Conservation (phyloP, 2,113 vertebrate genomes). For the Vulpes ferrilata region DNA sequence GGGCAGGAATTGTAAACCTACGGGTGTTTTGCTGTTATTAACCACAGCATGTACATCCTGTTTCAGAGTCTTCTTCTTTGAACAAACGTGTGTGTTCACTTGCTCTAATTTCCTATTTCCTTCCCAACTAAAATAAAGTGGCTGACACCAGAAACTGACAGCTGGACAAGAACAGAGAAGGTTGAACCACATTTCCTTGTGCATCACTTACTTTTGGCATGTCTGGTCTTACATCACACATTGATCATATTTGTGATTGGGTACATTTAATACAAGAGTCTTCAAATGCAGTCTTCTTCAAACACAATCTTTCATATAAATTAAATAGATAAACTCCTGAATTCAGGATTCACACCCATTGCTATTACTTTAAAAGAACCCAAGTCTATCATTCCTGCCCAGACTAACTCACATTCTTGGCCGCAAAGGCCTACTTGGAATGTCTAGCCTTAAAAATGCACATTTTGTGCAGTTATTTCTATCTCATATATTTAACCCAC, state of each 20-base stretch:
- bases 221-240: neutral
- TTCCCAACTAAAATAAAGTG: constrained; percentile 58
- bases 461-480: constrained; percentile 89
- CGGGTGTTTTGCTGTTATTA: constrained; percentile 78
- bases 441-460: constrained; percentile 89
- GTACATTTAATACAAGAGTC: neutral
- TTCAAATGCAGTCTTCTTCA: neutral
- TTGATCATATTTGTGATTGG: neutral
- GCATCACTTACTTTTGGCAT: constrained; percentile 2
- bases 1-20: constrained; percentile 84
- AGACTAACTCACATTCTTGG: constrained; percentile 92
- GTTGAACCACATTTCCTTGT: constrained; percentile 20
- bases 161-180: neutral
- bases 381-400: constrained; percentile 85
- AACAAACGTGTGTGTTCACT: constrained; percentile 37
- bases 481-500: constrained; percentile 84
- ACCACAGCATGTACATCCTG: constrained; percentile 78
- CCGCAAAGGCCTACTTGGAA: constrained; percentile 87
- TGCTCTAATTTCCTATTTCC: constrained; percentile 56
- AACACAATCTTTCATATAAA: neutral
- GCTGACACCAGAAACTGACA: neutral
- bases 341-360: constrained; percentile 76
- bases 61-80: constrained; percentile 33
- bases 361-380: constrained; percentile 84
- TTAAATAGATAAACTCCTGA: constrained; percentile 31